A percentile compares a stretch with the other conserved stretches of the same genome.
These are phyloP conservation scores for Meteorus cinctellus DNA, from an alignment of 2,888 invertebrate genomes.

Conservation along the genomic window DNA sequence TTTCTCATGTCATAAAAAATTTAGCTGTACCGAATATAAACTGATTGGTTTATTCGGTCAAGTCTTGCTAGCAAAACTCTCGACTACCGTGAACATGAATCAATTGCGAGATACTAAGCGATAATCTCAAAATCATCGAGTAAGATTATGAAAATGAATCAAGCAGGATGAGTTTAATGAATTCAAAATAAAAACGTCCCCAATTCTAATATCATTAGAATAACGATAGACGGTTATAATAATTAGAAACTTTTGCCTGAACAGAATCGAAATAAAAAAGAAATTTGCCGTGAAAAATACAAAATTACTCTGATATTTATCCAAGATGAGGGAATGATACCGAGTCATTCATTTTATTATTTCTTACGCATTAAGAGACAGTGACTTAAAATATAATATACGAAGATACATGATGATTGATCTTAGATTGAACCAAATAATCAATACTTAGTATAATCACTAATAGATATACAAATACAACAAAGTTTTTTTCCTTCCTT, in stretches of 20 bases:
- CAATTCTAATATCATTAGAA: no score
- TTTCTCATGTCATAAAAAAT: no score
- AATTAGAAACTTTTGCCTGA: background rate
- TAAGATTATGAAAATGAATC: no score
- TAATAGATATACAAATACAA: slow-evolving; percentile 72
- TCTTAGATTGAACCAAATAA: slow-evolving; percentile 66
- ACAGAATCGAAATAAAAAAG: background rate
- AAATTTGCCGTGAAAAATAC: slow-evolving; percentile 29
- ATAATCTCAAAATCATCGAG: no score
- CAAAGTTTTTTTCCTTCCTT: slow-evolving; percentile 56
- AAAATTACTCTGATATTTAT: slow-evolving; percentile 40
- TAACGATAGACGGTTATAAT: no score
- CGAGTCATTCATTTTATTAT: slow-evolving; percentile 62
- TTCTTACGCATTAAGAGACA: slow-evolving; percentile 64
- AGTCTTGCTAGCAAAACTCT: no score
- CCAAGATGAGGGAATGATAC: slow-evolving; percentile 54
- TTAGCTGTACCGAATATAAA: no score
- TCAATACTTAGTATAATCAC: slow-evolving; percentile 67
- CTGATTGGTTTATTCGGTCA: no score
- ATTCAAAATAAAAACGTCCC: no score
- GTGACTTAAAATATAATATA: slow-evolving; percentile 64
- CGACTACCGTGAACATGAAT: no score
- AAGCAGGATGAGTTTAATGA: no score
- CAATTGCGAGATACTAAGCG: no score
- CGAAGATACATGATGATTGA: slow-evolving; percentile 67